These are phyloP conservation scores for human (Homo sapiens) DNA, from an alignment of 2,113 vertebrate genomes.

Conservation along the genomic window DNA sequence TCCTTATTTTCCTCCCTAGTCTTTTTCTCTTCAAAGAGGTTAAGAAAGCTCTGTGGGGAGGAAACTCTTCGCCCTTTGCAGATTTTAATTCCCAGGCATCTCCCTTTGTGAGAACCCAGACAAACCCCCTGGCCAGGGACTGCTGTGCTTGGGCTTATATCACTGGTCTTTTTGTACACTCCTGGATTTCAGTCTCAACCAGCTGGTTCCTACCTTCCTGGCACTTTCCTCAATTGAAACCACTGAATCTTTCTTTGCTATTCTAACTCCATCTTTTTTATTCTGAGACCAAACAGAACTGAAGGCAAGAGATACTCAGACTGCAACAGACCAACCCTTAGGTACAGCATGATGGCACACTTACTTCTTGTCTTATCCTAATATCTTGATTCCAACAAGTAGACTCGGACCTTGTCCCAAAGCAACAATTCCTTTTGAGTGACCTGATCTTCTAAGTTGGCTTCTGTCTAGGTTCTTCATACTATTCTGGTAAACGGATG, in stretches of 20 bases:
- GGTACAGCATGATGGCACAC: not conserved
- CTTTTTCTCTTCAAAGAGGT: not conserved
- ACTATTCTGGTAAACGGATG: not conserved
- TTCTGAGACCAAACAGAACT: not conserved
- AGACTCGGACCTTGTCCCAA: not conserved
- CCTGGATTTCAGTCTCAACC: not conserved
- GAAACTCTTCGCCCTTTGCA: not conserved
- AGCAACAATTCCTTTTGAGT: not conserved
- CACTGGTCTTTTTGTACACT: not conserved
- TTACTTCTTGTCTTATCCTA: not conserved
- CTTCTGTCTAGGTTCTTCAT: not conserved
- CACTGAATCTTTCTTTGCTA: not conserved
- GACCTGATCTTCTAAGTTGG: not conserved
- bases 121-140: accelerated
- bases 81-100: not conserved
- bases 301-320: not conserved
- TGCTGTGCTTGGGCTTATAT: not conserved
- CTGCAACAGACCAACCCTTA: not conserved
- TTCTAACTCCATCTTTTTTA: not conserved
- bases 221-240: not conserved
- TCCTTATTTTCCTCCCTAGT: not conserved
- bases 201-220: not conserved
- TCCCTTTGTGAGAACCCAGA: not conserved
- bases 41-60: not conserved
- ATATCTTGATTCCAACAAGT: not conserved